These are phyloP conservation scores for Trididemnum nubilum DNA, from an alignment of 23 tunicate genomes.

Conservation along the genomic window DNA sequence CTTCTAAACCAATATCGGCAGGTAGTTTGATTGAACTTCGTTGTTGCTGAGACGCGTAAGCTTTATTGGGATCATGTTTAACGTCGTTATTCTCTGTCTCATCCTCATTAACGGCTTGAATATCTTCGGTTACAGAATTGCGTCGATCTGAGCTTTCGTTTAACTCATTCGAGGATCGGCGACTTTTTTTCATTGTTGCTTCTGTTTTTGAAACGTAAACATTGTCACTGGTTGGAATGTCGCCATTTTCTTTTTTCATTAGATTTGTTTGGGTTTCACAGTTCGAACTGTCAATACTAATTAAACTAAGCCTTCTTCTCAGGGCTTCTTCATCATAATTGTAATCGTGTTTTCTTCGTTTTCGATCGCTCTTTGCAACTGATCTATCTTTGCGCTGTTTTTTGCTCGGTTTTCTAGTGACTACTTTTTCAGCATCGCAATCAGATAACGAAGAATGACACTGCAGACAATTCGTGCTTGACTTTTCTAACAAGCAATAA, in stretches of 20 bases:
- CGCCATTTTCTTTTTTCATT: not conserved
- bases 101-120: not conserved
- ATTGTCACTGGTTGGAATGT: not conserved
- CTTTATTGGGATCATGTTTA: slow-evolving; percentile 12
- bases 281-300: slow-evolving; percentile 34
- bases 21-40: not conserved
- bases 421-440: no score
- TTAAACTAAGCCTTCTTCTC: slow-evolving; percentile 35
- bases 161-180: not conserved
- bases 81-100: not conserved
- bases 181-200: no score
- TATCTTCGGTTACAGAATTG: not conserved
- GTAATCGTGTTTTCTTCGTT: not conserved
- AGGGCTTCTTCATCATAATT: slow-evolving; percentile 30
- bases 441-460: not conserved
- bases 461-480: not conserved
- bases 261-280: not conserved
- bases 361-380: not conserved
- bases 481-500: not conserved
- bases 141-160: no score
- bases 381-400: not conserved
- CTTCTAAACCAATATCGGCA: not conserved
- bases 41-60: not conserved
- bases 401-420: not conserved
- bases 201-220: not conserved